A percentile compares a stretch with the other conserved stretches of the same genome.
Conservation (phyloP, 2,797 vertebrate genomes). For the Spheniscus humboldti region DNA sequence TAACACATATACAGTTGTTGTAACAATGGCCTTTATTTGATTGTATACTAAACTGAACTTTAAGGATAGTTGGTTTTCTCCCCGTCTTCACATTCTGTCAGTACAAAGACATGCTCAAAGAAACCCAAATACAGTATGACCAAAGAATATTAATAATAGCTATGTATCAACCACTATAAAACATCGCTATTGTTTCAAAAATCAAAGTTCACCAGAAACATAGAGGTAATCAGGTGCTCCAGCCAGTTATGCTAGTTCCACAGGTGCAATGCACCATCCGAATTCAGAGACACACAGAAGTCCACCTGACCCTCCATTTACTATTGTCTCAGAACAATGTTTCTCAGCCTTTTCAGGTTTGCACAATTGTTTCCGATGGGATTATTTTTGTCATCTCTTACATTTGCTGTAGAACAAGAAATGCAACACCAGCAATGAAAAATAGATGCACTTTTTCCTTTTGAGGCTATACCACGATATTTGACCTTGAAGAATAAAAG, state of each 20-base stretch:
- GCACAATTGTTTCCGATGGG: not conserved
- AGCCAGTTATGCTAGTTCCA: not conserved
- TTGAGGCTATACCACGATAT: not conserved
- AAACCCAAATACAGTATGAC: not conserved
- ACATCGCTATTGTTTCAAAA: not conserved
- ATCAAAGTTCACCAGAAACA: not conserved
- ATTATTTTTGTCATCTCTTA: not conserved
- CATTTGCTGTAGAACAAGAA: not conserved
- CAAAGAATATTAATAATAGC: not conserved
- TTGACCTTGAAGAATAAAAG: not conserved
- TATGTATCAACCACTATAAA: not conserved
- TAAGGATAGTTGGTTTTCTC: not conserved
- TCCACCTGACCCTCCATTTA: not conserved
- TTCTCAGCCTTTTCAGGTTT: not conserved
- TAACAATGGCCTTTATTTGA: not conserved
- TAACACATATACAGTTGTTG: not conserved
- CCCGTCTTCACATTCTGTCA: not conserved
- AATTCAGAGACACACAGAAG: not conserved
- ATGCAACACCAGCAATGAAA: not conserved
- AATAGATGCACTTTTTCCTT: not conserved
- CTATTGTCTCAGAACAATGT: not conserved
- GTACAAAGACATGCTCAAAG: not conserved
- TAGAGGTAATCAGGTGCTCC: not conserved
- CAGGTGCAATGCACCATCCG: rapidly evolving
- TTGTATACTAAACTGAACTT: not conserved